Evolutionary conservation across 2,888 invertebrate species (phyloP).

Genomic region (Nemoura dubitans): DNA sequence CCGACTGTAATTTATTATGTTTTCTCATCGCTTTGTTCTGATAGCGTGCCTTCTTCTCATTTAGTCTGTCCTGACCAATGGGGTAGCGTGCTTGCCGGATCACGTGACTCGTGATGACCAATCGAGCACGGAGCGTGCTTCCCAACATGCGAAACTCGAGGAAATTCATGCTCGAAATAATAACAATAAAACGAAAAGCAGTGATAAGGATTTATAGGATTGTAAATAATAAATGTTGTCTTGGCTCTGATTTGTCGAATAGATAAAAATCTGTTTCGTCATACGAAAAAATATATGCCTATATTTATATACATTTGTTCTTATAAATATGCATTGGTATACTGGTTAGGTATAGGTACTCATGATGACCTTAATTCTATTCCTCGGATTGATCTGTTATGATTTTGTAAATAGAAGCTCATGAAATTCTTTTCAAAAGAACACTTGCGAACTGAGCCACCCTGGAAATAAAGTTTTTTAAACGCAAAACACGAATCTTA

Average conservation of each 20-base stretch:
- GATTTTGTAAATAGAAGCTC: too few species aligned
- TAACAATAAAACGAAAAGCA: background rate
- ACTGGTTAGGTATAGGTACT: too few species aligned
- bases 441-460: too few species aligned
- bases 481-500: too few species aligned
- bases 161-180: conserved; percentile 2
- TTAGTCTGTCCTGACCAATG: conserved; percentile 27
- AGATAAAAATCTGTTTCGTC: background rate
- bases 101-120: background rate
- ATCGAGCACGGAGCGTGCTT: background rate
- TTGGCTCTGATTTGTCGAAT: background rate
- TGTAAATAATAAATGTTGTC: conserved; percentile 12
- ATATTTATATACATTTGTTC: too few species aligned
- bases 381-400: too few species aligned
- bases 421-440: too few species aligned
- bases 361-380: too few species aligned
- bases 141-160: background rate
- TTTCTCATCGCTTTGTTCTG: background rate
- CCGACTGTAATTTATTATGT: background rate
- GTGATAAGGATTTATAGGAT: background rate
- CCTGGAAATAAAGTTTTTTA: too few species aligned
- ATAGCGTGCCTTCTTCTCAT: background rate
- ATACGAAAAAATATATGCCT: background rate
- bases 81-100: background rate
- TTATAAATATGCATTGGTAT: too few species aligned